phyloP scores from a whole-genome alignment of 2,888 invertebrate genomes.

The Belgica antarctica region DNA sequence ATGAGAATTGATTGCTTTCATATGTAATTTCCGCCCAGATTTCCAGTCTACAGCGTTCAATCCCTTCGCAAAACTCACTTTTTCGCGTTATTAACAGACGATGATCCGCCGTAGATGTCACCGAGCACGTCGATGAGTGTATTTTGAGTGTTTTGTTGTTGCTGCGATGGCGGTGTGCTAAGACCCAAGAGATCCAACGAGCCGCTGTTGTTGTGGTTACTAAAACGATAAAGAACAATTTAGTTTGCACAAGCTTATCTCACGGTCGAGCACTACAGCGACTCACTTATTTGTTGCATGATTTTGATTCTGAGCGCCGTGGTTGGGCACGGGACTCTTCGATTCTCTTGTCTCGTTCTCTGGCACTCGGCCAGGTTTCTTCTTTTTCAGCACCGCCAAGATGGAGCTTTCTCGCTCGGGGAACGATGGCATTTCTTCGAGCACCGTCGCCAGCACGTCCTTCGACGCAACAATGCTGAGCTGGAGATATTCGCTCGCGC shows the following conservation, averaged over 20 bases:
- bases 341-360: slow-evolving; percentile 82
- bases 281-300: slow-evolving; percentile 53
- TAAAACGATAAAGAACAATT: slow-evolving; percentile 22
- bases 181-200: slow-evolving; percentile 70
- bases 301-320: slow-evolving; percentile 57
- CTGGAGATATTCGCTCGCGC: slow-evolving; percentile 96
- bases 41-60: background rate
- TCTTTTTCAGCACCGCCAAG: slow-evolving; percentile 95
- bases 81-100: slow-evolving; percentile 74
- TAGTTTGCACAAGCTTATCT: background rate
- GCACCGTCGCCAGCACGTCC: slow-evolving; percentile 94
- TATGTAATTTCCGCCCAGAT: background rate
- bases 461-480: slow-evolving; percentile 93
- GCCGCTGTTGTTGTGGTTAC: slow-evolving; percentile 53
- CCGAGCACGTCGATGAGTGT: slow-evolving; percentile 87
- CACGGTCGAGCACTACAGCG: slow-evolving; percentile 4
- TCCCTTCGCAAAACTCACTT: slow-evolving; percentile 59
- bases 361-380: slow-evolving; percentile 92
- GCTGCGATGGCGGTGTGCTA: slow-evolving; percentile 78
- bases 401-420: slow-evolving; percentile 98
- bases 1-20: background rate
- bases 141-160: slow-evolving; percentile 67
- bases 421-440: slow-evolving; percentile 99
- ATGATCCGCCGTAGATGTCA: slow-evolving; percentile 73
- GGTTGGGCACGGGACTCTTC: slow-evolving; percentile 66